These are phyloP conservation scores for Leptosomus discolor DNA, from an alignment of 2,113 vertebrate species.

Conservation along the genomic window DNA sequence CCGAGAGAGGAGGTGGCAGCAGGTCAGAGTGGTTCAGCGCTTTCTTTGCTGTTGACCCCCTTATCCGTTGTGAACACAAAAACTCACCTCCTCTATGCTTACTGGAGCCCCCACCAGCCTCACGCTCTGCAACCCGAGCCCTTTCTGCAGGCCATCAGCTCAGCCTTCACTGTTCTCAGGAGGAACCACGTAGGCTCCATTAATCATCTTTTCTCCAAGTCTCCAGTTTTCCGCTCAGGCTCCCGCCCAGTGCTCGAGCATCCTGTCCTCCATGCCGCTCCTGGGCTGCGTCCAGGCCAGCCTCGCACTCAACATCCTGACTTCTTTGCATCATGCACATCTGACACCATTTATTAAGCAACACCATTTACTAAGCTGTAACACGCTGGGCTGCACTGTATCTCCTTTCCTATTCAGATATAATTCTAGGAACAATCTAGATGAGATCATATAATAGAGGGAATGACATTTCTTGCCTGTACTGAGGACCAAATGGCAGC, in stretches of 20 bases:
- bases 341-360: neutral
- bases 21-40: neutral
- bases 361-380: neutral
- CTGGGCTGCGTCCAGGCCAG: neutral
- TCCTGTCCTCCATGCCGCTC: neutral
- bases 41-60: neutral
- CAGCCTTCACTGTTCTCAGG: neutral
- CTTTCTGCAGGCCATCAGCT: neutral
- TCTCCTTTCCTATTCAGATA: neutral
- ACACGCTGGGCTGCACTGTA: neutral
- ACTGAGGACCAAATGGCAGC: neutral
- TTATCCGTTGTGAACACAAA: neutral
- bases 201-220: neutral
- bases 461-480: neutral
- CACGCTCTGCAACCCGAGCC: neutral
- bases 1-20: neutral
- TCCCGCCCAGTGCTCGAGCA: neutral
- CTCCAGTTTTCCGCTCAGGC: neutral
- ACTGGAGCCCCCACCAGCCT: neutral
- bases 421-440: neutral
- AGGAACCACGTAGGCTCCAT: neutral
- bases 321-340: neutral
- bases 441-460: neutral
- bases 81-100: accelerated
- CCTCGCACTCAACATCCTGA: neutral